Percentiles rank a stretch among this genome's conserved stretches.
These are phyloP conservation scores for Phyllostomus hastatus DNA, from an alignment of 2,113 vertebrate genomes.

Conservation along the genomic window DNA sequence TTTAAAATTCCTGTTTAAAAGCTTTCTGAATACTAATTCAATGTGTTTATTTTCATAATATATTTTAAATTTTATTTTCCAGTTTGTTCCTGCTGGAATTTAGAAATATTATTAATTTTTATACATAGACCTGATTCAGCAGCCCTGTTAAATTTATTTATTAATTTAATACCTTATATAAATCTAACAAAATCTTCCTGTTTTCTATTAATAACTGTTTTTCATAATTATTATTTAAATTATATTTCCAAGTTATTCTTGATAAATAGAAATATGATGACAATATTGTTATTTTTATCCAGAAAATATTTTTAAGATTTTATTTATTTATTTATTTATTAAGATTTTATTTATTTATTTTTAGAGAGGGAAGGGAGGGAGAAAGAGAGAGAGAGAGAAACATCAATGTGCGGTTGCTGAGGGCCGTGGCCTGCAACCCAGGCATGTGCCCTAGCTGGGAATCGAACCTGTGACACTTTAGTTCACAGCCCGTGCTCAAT, in stretches of 20 bases:
- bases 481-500: too few relatives aligned
- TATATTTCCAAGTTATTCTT: neutral
- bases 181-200: neutral
- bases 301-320: neutral
- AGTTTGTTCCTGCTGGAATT: neutral
- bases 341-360: too few relatives aligned
- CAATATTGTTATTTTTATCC: neutral
- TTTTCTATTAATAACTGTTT: neutral
- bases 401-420: too few relatives aligned
- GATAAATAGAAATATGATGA: neutral
- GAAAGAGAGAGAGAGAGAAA: too few relatives aligned
- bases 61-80: slow-evolving; percentile 4
- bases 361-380: too few relatives aligned
- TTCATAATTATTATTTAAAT: neutral
- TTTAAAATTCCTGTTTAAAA: slow-evolving; percentile 7
- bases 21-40: neutral
- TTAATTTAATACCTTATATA: neutral
- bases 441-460: too few relatives aligned
- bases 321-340: too few relatives aligned
- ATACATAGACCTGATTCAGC: neutral
- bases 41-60: neutral
- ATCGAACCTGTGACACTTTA: too few relatives aligned
- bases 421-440: too few relatives aligned
- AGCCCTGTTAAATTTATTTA: neutral
- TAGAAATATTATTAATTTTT: slow-evolving; percentile 18